Base-by-base conservation (phyloP, 1,140 invertebrate genomes). In the Drosophila miranda region DNA sequence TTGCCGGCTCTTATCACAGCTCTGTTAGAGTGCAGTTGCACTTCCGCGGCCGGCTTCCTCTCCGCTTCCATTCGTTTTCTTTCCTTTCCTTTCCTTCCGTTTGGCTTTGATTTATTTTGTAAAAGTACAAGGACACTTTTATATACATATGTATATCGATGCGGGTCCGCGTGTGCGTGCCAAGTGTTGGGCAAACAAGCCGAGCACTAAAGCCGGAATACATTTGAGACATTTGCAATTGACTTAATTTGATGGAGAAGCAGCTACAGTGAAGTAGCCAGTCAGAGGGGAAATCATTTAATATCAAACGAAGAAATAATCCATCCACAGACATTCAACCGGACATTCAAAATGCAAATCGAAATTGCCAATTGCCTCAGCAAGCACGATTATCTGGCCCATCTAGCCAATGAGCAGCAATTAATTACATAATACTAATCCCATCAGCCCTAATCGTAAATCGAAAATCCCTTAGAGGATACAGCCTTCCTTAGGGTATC, bases 81-180 rank as follows among this genome's bases (percentile, higher is more conserved):
- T 30, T 66, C 34, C 45, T 34, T 70, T 38, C 48, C 48, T 46
- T 64, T 72, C 53, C 54, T 61, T 49, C 53, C 43, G 21, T 42
- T 60, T 48, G 64, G 66, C 48, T 78, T 69, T 69, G 74, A 75
- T 81, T 81, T 78, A 75, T 84, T 87, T 86, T 84, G 77, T 84
- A 84, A 84, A 77, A 75, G 77, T 76, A 78, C 81, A 86, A 86
- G 81, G 81, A 87, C 81, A 86, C 63, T 52, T 64, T 50, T 74
- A 86, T 69, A 52, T 78, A 75, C 44, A 45, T 13, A 44, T 23
- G 26, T 67, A 50, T 26, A 44, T 54, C 34, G 23, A 44, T 38
- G 23, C 48, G 45, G 6, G 26, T 30, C 46, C 57, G 55, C 61
- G 34, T 59, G 45, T 67, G 80, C 66, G 81, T 67, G 77, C 56